Evolutionary conservation across 1,140 invertebrate genomes (phyloP).

Genomic region (Camponotus vicinus): DNA sequence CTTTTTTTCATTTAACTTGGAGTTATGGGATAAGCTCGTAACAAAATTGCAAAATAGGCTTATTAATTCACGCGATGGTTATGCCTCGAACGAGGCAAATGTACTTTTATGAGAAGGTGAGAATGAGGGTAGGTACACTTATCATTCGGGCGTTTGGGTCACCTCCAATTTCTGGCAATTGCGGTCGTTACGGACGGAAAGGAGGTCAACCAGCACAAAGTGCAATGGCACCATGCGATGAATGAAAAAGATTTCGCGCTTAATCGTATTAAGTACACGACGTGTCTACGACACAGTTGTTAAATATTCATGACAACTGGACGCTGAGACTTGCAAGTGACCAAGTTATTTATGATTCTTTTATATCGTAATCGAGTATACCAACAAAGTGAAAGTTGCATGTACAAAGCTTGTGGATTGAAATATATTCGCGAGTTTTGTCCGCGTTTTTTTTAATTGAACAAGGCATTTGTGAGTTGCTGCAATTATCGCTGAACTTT

Average conservation of each 20-base stretch:
- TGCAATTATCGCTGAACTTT: not conserved
- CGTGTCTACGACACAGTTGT: constrained; percentile 38
- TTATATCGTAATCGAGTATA: constrained; percentile 35
- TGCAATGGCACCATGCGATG: constrained; percentile 26
- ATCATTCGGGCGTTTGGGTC: constrained; percentile 54
- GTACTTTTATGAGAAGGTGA: constrained; percentile 24
- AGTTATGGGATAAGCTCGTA: not conserved
- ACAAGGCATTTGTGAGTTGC: constrained; percentile 4
- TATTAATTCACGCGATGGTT: constrained; percentile 33
- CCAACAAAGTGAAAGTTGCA: constrained; percentile 37
- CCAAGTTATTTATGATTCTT: constrained; percentile 55
- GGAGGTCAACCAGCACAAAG: constrained; percentile 37
- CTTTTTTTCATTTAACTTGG: not conserved
- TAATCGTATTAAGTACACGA: constrained; percentile 22
- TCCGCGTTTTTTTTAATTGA: constrained; percentile 1
- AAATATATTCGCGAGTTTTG: constrained; percentile 8
- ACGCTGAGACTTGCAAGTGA: constrained; percentile 35
- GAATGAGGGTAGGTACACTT: constrained; percentile 33
- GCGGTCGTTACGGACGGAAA: constrained; percentile 51
- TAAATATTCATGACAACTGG: constrained; percentile 51
- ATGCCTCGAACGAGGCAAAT: constrained; percentile 2
- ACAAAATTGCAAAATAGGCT: not conserved
- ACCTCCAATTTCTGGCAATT: constrained; percentile 53
- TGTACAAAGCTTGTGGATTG: not conserved
- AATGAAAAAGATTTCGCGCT: constrained; percentile 40